Base-by-base conservation (phyloP, 2,113 vertebrate species). In the Mellivora capensis region DNA sequence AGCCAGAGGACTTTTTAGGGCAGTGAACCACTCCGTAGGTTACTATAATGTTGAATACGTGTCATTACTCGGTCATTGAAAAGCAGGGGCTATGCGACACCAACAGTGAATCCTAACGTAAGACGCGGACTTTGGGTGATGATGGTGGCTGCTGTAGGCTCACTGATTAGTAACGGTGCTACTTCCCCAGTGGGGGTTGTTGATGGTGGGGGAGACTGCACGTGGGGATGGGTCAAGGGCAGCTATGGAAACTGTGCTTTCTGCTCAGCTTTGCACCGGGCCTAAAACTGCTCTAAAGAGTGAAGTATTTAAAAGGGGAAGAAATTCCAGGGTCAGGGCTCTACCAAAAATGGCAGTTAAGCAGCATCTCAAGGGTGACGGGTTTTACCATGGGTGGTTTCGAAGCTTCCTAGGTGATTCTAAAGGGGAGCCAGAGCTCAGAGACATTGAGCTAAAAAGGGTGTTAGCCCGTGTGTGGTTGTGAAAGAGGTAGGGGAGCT, bases 181-280 rank as follows among this genome's bases (percentile, higher is more conserved):
- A 29, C 34, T 2, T 0, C 21, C 4, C 14, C 9, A 21, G 17
- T 3, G 8, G 14, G 18, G 6, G 12, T 14, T 9, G 0, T 6
- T 8, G 90, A 42, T 1, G 0, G 14, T 17, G 12, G 34, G 81
- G 18, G 10, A 31, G 47, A 34, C 27, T 2, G 8, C 2, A 18
- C 21, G 2, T 0, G 18, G 6, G 23, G 4, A 61, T n/a, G 3
- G 21, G 54, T 64, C 39, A 76, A 44, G 54, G 8, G 12, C 7
- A 0, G 74, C 37, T 9, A 8, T 4, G 21, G n/a, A 42, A 87
- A 47, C 69, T 71, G 10, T n/a, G 9, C 14, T 64, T 74, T 67
- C 11, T 27, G 62, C 29, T 83, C 67, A 31, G 7, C 64, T 89
- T 92, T 57, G 61, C 42, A 67, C 14, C 59, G 49, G 69, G 5